Conservation (phyloP, 2,113 vertebrate genomes). For the Cyprinodon variegatus region DNA sequence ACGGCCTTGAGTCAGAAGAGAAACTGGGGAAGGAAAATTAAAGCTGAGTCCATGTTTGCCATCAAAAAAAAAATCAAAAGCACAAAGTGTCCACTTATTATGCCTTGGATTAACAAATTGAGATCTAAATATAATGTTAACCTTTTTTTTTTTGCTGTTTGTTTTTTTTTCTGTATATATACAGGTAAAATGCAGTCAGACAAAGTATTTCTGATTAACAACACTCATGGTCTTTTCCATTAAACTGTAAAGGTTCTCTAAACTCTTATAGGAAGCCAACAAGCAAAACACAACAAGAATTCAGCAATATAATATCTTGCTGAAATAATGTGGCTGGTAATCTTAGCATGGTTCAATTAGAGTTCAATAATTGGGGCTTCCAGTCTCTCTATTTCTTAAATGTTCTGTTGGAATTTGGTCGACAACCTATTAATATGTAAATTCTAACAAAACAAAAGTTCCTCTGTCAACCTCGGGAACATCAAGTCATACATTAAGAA, state of each 20-base stretch:
- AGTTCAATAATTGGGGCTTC: neutral
- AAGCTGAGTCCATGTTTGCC: too few species aligned
- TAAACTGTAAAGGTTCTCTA: conserved; percentile 12
- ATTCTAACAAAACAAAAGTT: neutral
- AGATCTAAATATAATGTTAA: too few species aligned
- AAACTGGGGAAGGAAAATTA: too few species aligned
- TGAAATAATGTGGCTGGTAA: too few species aligned
- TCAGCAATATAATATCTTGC: neutral
- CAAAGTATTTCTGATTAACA: conserved; percentile 11
- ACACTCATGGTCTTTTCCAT: neutral
- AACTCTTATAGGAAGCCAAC: conserved; percentile 4
- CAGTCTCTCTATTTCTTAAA: neutral
- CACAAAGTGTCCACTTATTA: too few species aligned
- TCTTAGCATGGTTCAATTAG: conserved; percentile 1
- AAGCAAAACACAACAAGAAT: neutral
- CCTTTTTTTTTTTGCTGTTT: too few species aligned
- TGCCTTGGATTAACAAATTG: too few species aligned
- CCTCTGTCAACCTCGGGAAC: neutral
- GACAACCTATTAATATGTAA: neutral
- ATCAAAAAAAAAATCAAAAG: too few species aligned
- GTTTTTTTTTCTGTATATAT: neutral
- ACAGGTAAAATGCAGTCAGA: conserved; percentile 15
- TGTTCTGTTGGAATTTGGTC: neutral
- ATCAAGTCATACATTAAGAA: neutral
- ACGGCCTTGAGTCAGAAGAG: too few species aligned